These are phyloP conservation scores for Heliconius charithonia DNA, from an alignment of 2,888 invertebrate species.

Conservation along the genomic window DNA sequence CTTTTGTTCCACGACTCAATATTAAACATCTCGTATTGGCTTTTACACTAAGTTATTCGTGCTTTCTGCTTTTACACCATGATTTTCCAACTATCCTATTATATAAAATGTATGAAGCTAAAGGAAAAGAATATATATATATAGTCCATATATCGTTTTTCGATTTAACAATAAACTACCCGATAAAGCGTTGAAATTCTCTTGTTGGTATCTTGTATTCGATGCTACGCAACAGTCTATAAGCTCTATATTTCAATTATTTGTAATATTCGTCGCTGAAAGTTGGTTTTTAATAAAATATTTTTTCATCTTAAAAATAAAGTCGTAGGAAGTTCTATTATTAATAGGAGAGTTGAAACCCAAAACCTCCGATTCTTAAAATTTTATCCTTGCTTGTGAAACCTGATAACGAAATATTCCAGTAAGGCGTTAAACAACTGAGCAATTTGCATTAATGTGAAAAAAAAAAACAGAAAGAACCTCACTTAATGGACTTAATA, in stretches of 20 bases:
- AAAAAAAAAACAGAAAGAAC: constrained; percentile 24
- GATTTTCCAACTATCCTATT: too few species aligned
- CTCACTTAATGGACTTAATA: constrained; percentile 29
- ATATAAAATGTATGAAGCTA: too few species aligned
- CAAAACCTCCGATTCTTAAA: constrained; percentile 9
- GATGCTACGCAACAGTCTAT: not conserved
- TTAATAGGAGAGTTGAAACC: constrained; percentile 13
- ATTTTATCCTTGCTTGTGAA: constrained; percentile 27
- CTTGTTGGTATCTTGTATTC: not conserved
- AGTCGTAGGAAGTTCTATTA: not conserved
- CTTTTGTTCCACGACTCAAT: too few species aligned
- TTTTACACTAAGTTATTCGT: too few species aligned
- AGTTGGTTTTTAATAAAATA: not conserved
- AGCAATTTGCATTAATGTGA: constrained; percentile 30
- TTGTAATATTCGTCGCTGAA: not conserved
- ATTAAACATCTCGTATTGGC: too few species aligned
- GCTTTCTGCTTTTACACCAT: too few species aligned
- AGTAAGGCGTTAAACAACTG: constrained; percentile 26
- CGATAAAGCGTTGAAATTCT: not conserved
- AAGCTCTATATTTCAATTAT: not conserved
- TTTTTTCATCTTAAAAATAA: not conserved
- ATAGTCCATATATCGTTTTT: too few species aligned
- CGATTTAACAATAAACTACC: not conserved
- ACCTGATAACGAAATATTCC: constrained; percentile 27
- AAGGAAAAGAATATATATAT: too few species aligned